Percentiles rank a stretch among this genome's conserved stretches.
These are phyloP conservation scores for Hipparchia sbordonii DNA, from an alignment of 2,888 invertebrate species.

Conservation along the genomic window DNA sequence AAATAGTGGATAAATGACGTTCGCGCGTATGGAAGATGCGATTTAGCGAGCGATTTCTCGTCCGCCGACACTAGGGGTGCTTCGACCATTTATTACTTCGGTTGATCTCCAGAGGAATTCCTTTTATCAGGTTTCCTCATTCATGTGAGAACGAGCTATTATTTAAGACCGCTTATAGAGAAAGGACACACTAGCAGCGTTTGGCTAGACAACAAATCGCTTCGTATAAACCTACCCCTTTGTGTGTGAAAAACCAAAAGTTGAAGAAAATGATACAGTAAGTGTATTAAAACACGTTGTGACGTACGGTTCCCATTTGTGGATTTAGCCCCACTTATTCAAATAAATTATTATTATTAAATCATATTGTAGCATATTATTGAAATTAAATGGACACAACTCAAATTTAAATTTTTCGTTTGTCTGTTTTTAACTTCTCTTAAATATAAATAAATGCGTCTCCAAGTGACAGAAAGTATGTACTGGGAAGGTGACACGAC, in stretches of 20 bases:
- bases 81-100: conserved; percentile 60
- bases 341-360: too few species aligned
- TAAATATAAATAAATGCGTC: too few species aligned
- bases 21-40: conserved; percentile 50
- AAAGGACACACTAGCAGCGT: background rate
- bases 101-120: conserved; percentile 64
- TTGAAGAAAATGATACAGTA: too few species aligned
- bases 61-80: conserved; percentile 37
- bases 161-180: conserved; percentile 39
- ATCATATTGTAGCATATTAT: too few species aligned
- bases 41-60: conserved; percentile 51
- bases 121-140: conserved; percentile 64
- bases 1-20: background rate
- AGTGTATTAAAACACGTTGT: too few species aligned
- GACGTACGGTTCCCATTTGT: too few species aligned
- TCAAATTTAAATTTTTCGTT: too few species aligned
- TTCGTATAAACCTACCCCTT: too few species aligned
- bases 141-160: conserved; percentile 54
- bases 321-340: too few species aligned
- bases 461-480: background rate
- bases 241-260: too few species aligned
- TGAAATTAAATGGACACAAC: too few species aligned
- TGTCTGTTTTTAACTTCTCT: too few species aligned
- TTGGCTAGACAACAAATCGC: conserved; percentile 8
- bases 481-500: background rate